Base-by-base conservation (phyloP, 2,113 vertebrate genomes). In the Pollimyrus isidori region DNA sequence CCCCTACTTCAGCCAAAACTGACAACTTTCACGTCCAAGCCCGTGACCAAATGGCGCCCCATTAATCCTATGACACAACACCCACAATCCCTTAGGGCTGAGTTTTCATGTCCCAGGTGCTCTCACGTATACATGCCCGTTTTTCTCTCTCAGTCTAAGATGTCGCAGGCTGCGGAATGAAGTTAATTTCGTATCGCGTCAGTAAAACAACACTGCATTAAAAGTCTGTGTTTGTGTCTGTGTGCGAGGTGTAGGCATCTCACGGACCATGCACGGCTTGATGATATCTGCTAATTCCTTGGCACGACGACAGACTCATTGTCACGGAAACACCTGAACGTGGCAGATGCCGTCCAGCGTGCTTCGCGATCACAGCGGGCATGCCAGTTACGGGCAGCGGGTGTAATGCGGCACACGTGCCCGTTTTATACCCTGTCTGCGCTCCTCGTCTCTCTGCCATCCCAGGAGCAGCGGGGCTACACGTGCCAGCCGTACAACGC, bases 401-500 rank as follows among this genome's bases (percentile, higher is more conserved):
- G 42, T 9, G 82, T 9, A 46, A 84, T 4, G 42, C 5, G 10
- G 42, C 17, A n/a, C 0, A 23, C 17, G 13, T 0, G 15, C 35
- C 1, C 10, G 6, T 15, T 49, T 53, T 21, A 53, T 35, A 23
- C 5, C 15, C 13, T 23, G 45, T 73, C 26, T 45, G 76, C 30
- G 15, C 23, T 87, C 2, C 56, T 35, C 23, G 46, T 65, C 87
- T 46, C 49, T 15, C 2, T 15, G 26, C 7, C 26, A 9, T 39
- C 87, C 13, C 92, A 98, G 97, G 97, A 97, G 65, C 96, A 97
- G 5, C 94, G 95, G 0, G 93, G 93, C 58, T 91, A 95, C 6
- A 96, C 97, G 4, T 93, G 95, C 45, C 97, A 95, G 89, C 95
- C 97, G 0, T 99, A 97, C 6, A 95, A 98, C 11, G 95, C 97